Conservation (phyloP, 1,140 invertebrate genomes). For the Carcinoscorpius rotundicauda region DNA sequence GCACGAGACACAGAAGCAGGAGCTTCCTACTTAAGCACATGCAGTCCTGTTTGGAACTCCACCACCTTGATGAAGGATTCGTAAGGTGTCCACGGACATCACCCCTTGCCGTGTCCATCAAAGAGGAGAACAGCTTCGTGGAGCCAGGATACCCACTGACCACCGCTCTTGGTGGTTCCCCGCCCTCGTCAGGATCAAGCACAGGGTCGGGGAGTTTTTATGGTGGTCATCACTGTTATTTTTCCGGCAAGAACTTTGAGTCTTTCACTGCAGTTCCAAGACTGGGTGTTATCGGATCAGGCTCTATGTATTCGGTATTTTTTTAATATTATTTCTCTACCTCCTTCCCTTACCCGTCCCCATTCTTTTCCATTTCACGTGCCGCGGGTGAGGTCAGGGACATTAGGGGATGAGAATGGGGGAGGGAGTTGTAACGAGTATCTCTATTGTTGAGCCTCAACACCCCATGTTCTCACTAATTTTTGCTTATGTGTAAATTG, state of each 20-base stretch:
- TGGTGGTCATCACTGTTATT: neutral
- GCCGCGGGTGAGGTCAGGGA: too few relatives aligned
- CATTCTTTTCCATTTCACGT: too few relatives aligned
- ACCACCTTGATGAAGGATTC: neutral
- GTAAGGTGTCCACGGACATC: neutral
- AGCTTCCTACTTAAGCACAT: neutral
- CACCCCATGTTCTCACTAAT: too few relatives aligned
- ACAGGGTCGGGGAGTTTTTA: constrained; percentile 3
- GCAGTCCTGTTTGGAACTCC: constrained; percentile 3
- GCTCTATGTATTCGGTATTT: constrained; percentile 1
- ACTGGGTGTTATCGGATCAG: neutral
- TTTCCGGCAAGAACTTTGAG: constrained; percentile 1
- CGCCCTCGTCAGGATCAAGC: neutral
- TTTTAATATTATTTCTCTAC: neutral
- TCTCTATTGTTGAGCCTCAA: too few relatives aligned
- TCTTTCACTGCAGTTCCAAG: neutral
- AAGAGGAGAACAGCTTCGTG: neutral
- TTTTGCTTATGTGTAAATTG: too few relatives aligned
- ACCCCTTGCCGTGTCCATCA: neutral
- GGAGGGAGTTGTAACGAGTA: too few relatives aligned
- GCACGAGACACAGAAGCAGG: too few relatives aligned
- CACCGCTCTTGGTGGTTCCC: neutral
- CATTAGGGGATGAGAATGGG: too few relatives aligned
- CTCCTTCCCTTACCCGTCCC: neutral
- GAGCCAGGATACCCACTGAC: neutral